These are phyloP conservation scores for Lasiurus cinereus DNA, from an alignment of 2,113 vertebrate genomes.

Conservation along the genomic window DNA sequence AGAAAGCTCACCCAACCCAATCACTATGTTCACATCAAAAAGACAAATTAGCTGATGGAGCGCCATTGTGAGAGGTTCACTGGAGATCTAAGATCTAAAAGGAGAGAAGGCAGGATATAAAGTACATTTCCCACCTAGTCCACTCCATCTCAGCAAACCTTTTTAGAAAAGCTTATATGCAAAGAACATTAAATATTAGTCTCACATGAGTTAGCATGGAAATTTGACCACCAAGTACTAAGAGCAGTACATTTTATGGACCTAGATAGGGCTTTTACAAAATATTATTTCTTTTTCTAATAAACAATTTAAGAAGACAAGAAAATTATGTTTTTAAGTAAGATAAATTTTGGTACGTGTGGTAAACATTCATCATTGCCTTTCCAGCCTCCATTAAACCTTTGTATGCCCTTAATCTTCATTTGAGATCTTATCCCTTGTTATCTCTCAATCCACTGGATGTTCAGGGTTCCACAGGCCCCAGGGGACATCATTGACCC, in stretches of 20 bases:
- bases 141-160: background rate
- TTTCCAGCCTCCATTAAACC: background rate
- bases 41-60: background rate
- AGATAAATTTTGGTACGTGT: background rate
- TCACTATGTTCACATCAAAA: background rate
- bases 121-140: background rate
- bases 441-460: background rate
- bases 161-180: background rate
- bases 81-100: background rate
- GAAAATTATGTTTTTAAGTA: constrained; percentile 18
- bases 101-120: background rate
- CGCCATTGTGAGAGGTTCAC: background rate
- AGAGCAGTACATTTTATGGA: background rate
- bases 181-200: background rate
- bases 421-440: background rate
- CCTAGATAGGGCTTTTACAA: background rate
- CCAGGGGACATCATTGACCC: background rate
- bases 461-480: background rate
- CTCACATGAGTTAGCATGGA: background rate
- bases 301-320: constrained; percentile 10
- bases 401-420: background rate
- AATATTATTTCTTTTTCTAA: constrained; percentile 12
- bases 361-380: background rate
- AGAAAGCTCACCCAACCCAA: background rate
- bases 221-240: constrained; percentile 27